phyloP scores from a whole-genome alignment of 37 sponge, comb jelly and placozoan species.

The Diacarnus erythraeanus region DNA sequence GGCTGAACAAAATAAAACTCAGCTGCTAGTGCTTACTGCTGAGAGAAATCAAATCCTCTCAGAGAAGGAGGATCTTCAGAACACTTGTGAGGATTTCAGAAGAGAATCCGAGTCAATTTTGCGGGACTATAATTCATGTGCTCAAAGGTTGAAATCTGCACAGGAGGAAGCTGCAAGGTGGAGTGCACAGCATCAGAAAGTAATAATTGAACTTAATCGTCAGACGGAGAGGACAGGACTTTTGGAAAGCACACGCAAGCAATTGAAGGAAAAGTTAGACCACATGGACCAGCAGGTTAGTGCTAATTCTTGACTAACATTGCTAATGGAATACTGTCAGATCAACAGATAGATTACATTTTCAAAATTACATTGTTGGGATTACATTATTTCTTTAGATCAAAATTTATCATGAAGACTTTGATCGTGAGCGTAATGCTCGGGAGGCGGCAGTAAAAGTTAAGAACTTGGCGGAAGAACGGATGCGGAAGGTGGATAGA shows the following conservation, averaged over 20 bases:
- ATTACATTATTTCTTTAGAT: conserved; percentile 20
- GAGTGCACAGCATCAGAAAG: not conserved
- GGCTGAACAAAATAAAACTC: not conserved
- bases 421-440: conserved; percentile 29
- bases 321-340: not conserved
- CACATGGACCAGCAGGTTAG: conserved; percentile 50
- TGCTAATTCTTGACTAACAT: too few species aligned
- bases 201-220: not conserved
- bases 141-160: not conserved
- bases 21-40: not conserved
- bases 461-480: conserved; percentile 16
- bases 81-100: conserved; percentile 7
- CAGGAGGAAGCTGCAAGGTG: not conserved
- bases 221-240: conserved; percentile 9
- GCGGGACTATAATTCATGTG: conserved; percentile 6
- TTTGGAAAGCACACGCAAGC: conserved; percentile 12
- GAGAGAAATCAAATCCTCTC: not conserved
- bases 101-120: conserved; percentile 40
- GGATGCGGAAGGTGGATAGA: conserved; percentile 25
- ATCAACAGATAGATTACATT: not conserved
- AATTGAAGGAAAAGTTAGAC: conserved; percentile 2
- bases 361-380: not conserved
- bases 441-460: conserved; percentile 41
- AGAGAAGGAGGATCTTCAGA: conserved; percentile 16
- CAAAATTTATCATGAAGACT: conserved; percentile 44